Evolutionary conservation across 2,797 vertebrate species (phyloP), one percentile per base, ranked within the genome.

Genomic region (Acipenser oxyrinchus): DNA sequence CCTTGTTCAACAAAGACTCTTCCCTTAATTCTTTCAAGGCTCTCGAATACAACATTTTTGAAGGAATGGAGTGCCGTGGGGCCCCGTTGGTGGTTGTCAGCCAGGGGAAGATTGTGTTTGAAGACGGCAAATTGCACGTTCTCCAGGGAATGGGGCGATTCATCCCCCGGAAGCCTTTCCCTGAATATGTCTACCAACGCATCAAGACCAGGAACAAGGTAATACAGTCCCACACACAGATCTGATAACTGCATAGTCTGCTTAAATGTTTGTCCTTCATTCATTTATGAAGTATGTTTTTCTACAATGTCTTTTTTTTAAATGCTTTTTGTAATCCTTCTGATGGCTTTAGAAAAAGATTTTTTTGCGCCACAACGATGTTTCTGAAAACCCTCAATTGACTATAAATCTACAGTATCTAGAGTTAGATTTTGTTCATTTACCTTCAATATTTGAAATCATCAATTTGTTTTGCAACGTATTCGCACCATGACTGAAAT

Each of bases 21-120:
- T 53, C 11, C 65, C 66, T 64, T 51, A 12, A 66, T 51, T 72
- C 59, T 75, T 51, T 5, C 11, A 79, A 99, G 96, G 90, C 91
- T 0, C 80, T 92, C 62, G 95, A 98, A 71, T 97, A 95, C 79
- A 99, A 98, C 86, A 95, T 99, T 80, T 98, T 99, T 50, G 96
- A 99, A 82, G 95, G 95, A 66, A 86, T 95, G 89, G 95, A 97
- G 81, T 97, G 92, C 72, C 91, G 86, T 0, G 96, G 96, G 51
- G 89, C 89, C 65, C 93, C 95, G 0, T 84, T 84, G 0, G 75
- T 94, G 76, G 95, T 99, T 72, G 82, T 99, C 82, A 95, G 94
- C 85, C 94, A 94, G 83, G 95, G 95, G 64, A 93, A 85, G 78
- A 84, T 97, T 61, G 94, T 95, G 69, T 93, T 81, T 48, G 94